Percentiles rank a stretch among this genome's conserved stretches.
Evolutionary conservation across 37 sponge, comb jelly and placozoan species (phyloP).

Genomic region (Dysidea cf. avara): DNA sequence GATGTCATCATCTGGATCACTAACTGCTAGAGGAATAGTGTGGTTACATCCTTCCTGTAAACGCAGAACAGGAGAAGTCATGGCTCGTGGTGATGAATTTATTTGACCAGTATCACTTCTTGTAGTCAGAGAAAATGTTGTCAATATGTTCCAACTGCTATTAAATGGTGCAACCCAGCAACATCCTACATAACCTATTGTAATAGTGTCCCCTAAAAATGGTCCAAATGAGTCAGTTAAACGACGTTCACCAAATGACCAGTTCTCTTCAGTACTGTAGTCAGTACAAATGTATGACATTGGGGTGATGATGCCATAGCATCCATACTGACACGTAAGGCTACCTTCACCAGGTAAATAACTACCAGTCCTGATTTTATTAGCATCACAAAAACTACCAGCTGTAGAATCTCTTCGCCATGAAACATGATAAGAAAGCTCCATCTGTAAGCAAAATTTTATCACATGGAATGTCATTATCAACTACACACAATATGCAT

Average conservation of each 20-base stretch:
- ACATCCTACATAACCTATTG: conserved; percentile 19
- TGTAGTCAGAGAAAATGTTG: conserved; percentile 15
- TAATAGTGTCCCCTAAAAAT: neutral
- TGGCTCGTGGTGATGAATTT: conserved; percentile 52
- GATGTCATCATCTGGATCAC: too few relatives aligned
- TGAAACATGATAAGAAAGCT: too few relatives aligned
- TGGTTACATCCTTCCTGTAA: conserved; percentile 55
- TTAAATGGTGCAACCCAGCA: conserved; percentile 25
- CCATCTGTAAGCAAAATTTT: too few relatives aligned
- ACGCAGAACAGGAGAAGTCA: conserved; percentile 36
- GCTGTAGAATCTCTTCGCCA: too few relatives aligned
- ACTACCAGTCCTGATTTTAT: too few relatives aligned
- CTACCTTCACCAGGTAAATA: too few relatives aligned
- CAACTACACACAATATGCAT: too few relatives aligned
- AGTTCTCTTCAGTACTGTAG: conserved; percentile 40
- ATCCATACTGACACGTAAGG: too few relatives aligned
- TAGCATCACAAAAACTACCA: too few relatives aligned
- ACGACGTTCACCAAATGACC: conserved; percentile 32
- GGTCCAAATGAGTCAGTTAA: neutral
- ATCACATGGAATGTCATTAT: too few relatives aligned
- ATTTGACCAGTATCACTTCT: conserved; percentile 47
- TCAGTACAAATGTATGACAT: conserved; percentile 40
- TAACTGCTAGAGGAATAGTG: too few relatives aligned
- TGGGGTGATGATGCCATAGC: too few relatives aligned
- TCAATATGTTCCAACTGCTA: conserved; percentile 28